A percentile compares a stretch with the other conserved stretches of the same genome.
These are phyloP conservation scores for Ursus arctos DNA, from an alignment of 2,113 vertebrate species.

Conservation along the genomic window DNA sequence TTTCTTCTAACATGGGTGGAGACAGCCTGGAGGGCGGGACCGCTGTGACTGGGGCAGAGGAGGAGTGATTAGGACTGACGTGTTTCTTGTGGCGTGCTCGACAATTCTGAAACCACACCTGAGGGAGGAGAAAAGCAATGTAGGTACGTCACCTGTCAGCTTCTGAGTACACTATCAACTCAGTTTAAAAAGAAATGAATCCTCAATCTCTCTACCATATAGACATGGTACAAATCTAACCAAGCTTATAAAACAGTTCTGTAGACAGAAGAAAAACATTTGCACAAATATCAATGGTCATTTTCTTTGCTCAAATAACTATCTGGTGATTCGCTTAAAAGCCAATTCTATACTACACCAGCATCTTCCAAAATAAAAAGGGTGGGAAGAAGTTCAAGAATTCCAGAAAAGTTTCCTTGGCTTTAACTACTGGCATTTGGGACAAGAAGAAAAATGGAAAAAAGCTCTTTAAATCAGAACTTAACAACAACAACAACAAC, in stretches of 20 bases:
- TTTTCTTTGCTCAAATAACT: not conserved
- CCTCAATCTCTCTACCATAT: not conserved
- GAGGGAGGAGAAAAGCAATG: slow-evolving; percentile 6
- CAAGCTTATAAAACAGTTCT: not conserved
- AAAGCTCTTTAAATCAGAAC: slow-evolving; percentile 52
- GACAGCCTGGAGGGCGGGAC: slow-evolving; percentile 92
- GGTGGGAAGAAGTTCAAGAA: not conserved
- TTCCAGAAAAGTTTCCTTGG: not conserved
- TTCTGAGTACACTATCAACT: not conserved
- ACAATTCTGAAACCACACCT: slow-evolving; percentile 99
- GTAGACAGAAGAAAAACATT: not conserved
- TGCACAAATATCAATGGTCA: not conserved
- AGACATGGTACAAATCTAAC: not conserved
- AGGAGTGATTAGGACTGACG: slow-evolving; percentile 94
- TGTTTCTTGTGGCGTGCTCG: slow-evolving; percentile 98
- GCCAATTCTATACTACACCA: not conserved
- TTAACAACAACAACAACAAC: not conserved
- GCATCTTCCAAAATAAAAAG: not conserved
- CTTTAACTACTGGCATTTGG: slow-evolving; percentile 48
- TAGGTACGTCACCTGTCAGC: not conserved
- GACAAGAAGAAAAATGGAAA: not conserved
- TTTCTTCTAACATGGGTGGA: slow-evolving; percentile 94
- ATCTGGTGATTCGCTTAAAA: slow-evolving; percentile 9
- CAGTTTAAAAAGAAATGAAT: not conserved
- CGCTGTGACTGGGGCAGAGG: slow-evolving; percentile 90